These are phyloP conservation scores for Phenganax subtilis DNA, from an alignment of 92 coral and sea anemone species.

Conservation along the genomic window DNA sequence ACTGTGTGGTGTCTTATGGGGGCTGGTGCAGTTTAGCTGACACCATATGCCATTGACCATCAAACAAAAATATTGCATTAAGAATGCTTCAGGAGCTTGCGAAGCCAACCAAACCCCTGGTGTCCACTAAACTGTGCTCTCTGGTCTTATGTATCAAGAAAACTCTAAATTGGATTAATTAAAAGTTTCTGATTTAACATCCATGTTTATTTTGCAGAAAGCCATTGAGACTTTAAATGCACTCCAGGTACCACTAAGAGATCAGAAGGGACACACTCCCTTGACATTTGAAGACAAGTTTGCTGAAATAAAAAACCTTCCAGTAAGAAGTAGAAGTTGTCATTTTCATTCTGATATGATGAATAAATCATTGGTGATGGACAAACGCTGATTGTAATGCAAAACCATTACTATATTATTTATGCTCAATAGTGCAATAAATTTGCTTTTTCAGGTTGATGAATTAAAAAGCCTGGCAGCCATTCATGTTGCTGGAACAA, in stretches of 20 bases:
- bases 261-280: neutral
- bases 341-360: too few species aligned
- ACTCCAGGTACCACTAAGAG: neutral
- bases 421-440: neutral
- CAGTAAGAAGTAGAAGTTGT: conserved; percentile 3
- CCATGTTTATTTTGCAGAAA: neutral
- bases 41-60: too few species aligned
- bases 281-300: conserved; percentile 16
- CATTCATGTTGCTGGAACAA: conserved; percentile 94
- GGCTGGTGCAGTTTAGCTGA: too few species aligned
- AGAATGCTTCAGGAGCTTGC: too few species aligned
- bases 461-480: conserved; percentile 68
- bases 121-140: too few species aligned
- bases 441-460: conserved; percentile 55
- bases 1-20: too few species aligned
- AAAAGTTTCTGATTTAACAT: neutral
- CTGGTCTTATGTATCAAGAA: too few species aligned
- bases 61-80: too few species aligned
- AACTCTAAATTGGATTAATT: too few species aligned
- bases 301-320: conserved; percentile 14
- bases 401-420: neutral
- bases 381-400: neutral
- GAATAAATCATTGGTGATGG: neutral
- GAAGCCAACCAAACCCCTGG: too few species aligned
- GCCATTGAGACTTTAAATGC: conserved; percentile 3